Evolutionary conservation across 2,888 invertebrate genomes (phyloP), one percentile per base, ranked within the genome.

Genomic region (Griposia aprilina): DNA sequence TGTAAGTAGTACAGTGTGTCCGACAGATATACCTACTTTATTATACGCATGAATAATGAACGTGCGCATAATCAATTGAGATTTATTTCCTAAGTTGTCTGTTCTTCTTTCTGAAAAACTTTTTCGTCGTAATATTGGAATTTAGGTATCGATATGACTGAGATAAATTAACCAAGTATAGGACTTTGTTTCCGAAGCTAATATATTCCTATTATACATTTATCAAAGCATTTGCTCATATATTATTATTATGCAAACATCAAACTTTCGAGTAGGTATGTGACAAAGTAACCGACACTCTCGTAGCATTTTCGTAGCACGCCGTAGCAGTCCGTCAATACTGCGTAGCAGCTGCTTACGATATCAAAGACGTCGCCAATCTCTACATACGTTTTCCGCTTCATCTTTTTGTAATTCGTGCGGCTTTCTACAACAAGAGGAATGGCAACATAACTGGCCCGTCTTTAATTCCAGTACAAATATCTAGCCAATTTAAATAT

Each of bases 401-500:
- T 60, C 11, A 48, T 20, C 20, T 75, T 65, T 59, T 48, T 11
- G 15, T 59, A 36, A 57, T n/a, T 26, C 45, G 65, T 41, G 41
- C 17, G 2, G 20, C 20, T 63, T 57, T 50, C 15, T 45, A 26
- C 41, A 30, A 66, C 8, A 52, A 13, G 6, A n/a, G 41, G 5
- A 7, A 41, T 41, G 17, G 36, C 48, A 55, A 71, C 67, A 78
- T 67, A 78, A 74, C 41, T 59, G 13, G 60, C 26, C 59, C 41
- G 45, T 63, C 73, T 67, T 55, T 65, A 20, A 52, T 78, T 20
- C 59, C 50, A 41, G 30, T 69, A 78, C 73, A 52, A 80, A 76
- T 81, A 76, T 82, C 67, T 73, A 78, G 65, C 45, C 78, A 80
- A 87, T 89, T 69, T 79, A 80, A 83, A 83, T 85, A 83, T 76